phyloP scores from a whole-genome alignment of 2,113 vertebrate genomes.

The Syrrhaptes paradoxus region DNA sequence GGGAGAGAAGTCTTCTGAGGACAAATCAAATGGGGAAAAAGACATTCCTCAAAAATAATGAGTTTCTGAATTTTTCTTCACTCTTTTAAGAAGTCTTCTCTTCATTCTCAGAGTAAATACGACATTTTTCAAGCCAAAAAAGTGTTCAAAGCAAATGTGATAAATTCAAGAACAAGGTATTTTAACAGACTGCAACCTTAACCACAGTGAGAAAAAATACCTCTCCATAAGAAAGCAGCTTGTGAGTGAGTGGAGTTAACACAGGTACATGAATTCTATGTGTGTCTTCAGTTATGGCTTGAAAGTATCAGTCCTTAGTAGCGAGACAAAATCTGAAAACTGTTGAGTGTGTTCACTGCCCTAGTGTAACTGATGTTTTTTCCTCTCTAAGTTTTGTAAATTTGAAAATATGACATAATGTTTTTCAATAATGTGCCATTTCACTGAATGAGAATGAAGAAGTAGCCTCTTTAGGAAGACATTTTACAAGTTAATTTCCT shows the following conservation, averaged over 20 bases:
- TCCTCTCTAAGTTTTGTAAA: neutral
- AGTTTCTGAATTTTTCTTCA: neutral
- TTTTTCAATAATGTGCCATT: neutral
- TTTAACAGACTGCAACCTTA: neutral
- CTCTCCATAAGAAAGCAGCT: neutral
- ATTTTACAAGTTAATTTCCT: neutral
- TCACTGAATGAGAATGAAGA: neutral
- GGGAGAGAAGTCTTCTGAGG: neutral
- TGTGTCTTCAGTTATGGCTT: conserved; percentile 10
- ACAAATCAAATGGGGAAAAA: neutral
- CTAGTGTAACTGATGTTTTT: neutral
- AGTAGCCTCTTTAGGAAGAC: conserved; percentile 5
- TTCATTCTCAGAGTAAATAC: neutral
- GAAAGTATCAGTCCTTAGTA: conserved; percentile 7
- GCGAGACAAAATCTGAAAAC: conserved; percentile 5
- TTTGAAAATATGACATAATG: neutral
- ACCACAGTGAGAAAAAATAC: neutral
- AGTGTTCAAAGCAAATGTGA: neutral
- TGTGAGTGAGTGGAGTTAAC: neutral
- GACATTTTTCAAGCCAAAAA: neutral
- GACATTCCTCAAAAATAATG: neutral
- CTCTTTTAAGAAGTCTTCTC: neutral
- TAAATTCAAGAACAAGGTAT: neutral
- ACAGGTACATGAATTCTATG: neutral
- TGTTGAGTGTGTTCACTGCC: neutral